phyloP scores from a whole-genome alignment of 2,797 vertebrate species.

The Huso huso region DNA sequence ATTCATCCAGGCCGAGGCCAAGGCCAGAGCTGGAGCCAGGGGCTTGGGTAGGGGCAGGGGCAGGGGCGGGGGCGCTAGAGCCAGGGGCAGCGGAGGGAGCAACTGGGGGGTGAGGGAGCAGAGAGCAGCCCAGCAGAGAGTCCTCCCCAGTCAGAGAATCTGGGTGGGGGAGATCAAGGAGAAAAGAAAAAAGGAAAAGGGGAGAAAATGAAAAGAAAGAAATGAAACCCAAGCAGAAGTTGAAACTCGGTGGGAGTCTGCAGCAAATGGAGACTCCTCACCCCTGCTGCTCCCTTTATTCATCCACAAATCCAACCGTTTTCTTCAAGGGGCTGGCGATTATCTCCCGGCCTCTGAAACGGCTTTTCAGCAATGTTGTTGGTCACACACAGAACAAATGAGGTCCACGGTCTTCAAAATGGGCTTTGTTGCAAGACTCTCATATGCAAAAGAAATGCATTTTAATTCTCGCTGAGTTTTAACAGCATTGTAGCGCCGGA shows the following conservation, averaged over 20 bases:
- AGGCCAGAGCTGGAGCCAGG: constrained; percentile 63
- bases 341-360: no score
- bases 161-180: constrained; percentile 45
- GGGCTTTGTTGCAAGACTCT: no score
- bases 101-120: constrained; percentile 78
- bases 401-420: no score
- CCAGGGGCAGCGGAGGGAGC: constrained; percentile 66
- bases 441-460: no score
- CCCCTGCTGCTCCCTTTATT: no score
- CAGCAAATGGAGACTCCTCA: no score
- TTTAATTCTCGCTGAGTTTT: no score
- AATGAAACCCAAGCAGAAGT: constrained; percentile 8
- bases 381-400: no score
- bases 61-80: constrained; percentile 76
- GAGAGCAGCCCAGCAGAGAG: constrained; percentile 82
- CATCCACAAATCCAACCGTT: no score
- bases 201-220: constrained; percentile 14
- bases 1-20: constrained; percentile 69
- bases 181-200: constrained; percentile 7
- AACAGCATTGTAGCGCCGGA: no score
- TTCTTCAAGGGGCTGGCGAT: no score
- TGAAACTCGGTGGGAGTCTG: neutral
- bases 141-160: constrained; percentile 84
- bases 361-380: no score
- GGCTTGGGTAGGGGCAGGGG: constrained; percentile 67